These are phyloP conservation scores for Eilema sororculum DNA, from an alignment of 2,888 invertebrate genomes.

Conservation along the genomic window DNA sequence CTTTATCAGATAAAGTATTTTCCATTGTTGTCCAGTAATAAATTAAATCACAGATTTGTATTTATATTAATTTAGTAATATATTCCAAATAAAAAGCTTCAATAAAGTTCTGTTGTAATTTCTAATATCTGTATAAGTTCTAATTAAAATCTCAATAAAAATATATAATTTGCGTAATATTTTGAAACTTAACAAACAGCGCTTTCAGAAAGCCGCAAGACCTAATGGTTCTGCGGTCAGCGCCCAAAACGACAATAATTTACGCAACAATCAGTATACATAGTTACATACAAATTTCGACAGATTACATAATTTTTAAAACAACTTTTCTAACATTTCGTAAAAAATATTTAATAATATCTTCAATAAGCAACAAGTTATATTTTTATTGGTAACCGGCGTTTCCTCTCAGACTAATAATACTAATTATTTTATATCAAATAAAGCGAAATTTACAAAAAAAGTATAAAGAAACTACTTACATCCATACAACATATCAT, in stretches of 20 bases:
- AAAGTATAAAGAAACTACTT: slow-evolving; percentile 74
- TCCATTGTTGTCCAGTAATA: slow-evolving; percentile 77
- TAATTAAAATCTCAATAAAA: slow-evolving; percentile 74
- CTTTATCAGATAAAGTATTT: slow-evolving; percentile 51
- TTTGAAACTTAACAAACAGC: slow-evolving; percentile 81
- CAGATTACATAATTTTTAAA: slow-evolving; percentile 66
- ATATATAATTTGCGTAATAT: slow-evolving; percentile 77
- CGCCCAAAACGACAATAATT: slow-evolving; percentile 77
- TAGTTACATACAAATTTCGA: slow-evolving; percentile 64
- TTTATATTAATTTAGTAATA: slow-evolving; percentile 77
- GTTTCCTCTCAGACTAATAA: slow-evolving; percentile 87
- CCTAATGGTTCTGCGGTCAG: slow-evolving; percentile 49
- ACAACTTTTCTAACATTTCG: slow-evolving; percentile 82
- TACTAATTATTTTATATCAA: slow-evolving; percentile 82
- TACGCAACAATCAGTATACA: slow-evolving; percentile 74
- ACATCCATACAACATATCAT: slow-evolving; percentile 74
- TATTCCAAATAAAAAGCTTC: slow-evolving; percentile 66
- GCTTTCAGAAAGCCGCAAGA: slow-evolving; percentile 41
- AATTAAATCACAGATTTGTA: slow-evolving; percentile 85
- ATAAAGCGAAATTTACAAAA: slow-evolving; percentile 83
- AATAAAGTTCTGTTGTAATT: slow-evolving; percentile 59
- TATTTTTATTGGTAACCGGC: slow-evolving; percentile 87
- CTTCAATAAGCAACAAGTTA: slow-evolving; percentile 86
- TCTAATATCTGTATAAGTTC: slow-evolving; percentile 64
- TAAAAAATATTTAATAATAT: slow-evolving; percentile 82